Base-by-base conservation (phyloP, 2,113 vertebrate species). In the Macheiramphus alcinus region DNA sequence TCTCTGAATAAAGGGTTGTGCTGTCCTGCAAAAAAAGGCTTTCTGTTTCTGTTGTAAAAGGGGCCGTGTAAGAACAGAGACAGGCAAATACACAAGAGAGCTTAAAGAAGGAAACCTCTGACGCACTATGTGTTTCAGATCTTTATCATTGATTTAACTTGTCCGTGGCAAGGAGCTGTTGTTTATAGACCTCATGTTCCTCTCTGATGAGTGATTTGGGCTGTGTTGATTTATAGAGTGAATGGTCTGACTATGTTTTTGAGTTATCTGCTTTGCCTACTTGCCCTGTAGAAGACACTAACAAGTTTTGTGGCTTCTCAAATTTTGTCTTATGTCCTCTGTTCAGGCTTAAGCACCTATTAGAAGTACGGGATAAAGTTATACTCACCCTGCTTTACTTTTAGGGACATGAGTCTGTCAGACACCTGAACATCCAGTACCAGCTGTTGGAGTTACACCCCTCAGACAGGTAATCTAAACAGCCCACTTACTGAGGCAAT, bases 61-160 rank as follows among this genome's bases (percentile, higher is more conserved):
- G 15, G n/a, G 9, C 21, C 0, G 0, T 63, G 40, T 40, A 80
- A 92, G 80, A 92, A 86, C 17, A 10, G 72, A 95, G 67, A 15
- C 38, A 42, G 86, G 21, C 50, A 92, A 92, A 94, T 61, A 94
- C 40, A 90, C 45, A 88, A 83, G 71, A 83, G 19, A 95, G 6
- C 59, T 93, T 86, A 86, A 94, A 95, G 90, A 88, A 97, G 82
- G 75, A 86, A 95, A 91, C 47, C 48, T 92, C 88, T 86, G 63
- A 95, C 1, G 9, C 50, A 62, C 55, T 76, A 4, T 74, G 75
- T 94, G 82, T 93, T 96, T 92, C 92, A 91, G 88, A 90, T 92
- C 88, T 83, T 93, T 88, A 83, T 95, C 55, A 92, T 63, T 36
- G 9, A 88, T 93, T 95, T 95, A 80, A 80, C 47, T 92, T 79